Conservation (phyloP, 2,113 vertebrate species). For the Syrmaticus mikado region DNA sequence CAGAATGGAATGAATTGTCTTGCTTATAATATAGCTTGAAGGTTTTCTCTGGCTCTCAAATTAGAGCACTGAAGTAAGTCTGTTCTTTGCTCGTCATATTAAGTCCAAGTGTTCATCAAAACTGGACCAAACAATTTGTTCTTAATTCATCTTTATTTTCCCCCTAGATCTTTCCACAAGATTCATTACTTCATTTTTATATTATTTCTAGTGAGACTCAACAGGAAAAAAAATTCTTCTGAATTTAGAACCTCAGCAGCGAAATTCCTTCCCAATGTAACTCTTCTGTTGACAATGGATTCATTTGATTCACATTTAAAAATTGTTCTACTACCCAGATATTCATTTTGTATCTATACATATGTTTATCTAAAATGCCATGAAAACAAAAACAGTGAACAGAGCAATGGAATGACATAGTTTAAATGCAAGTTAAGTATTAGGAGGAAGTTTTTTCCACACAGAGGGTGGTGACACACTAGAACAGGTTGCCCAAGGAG, state of each 20-base stretch:
- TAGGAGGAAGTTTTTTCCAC: no score
- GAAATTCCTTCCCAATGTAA: neutral
- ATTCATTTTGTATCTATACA: neutral
- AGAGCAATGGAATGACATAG: neutral
- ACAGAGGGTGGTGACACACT: no score
- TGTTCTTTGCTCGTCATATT: constrained; percentile 28
- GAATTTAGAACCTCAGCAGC: neutral
- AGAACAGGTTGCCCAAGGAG: no score
- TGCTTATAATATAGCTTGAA: neutral
- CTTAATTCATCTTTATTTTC: constrained; percentile 22
- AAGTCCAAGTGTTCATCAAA: neutral
- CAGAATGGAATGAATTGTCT: neutral
- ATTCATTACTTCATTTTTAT: neutral
- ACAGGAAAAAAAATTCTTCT: neutral
- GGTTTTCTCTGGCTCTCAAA: neutral
- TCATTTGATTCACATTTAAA: neutral
- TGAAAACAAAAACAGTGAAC: neutral
- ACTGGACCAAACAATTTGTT: neutral
- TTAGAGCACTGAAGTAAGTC: neutral
- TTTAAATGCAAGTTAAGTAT: neutral
- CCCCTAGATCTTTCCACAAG: neutral
- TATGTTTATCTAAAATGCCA: neutral
- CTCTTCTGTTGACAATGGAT: neutral
- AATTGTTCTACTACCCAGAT: neutral
- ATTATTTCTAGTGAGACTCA: neutral